Evolutionary conservation across 1,140 invertebrate genomes (phyloP).

Genomic region (Drosophila santomea): DNA sequence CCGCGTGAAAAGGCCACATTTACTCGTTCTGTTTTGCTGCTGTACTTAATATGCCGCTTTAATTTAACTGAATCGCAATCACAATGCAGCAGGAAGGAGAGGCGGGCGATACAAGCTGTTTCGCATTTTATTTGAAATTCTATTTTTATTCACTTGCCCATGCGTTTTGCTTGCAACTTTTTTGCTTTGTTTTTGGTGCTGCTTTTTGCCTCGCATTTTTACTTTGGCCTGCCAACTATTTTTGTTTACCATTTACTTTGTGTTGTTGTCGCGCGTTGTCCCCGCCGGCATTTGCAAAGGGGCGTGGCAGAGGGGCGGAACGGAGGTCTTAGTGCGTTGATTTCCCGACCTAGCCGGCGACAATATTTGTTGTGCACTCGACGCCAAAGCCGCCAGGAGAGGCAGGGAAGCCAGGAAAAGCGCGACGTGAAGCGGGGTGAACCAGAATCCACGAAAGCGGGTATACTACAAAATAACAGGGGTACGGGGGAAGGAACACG

Average conservation of each 20-base stretch:
- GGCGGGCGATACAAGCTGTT: conserved; percentile 57
- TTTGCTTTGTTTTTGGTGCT: conserved; percentile 34
- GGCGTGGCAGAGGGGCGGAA: neutral
- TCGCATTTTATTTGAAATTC: conserved; percentile 69
- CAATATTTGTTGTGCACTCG: conserved; percentile 82
- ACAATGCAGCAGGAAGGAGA: conserved; percentile 23
- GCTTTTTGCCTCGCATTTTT: conserved; percentile 63
- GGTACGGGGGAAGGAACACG: neutral
- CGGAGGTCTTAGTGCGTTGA: conserved; percentile 68
- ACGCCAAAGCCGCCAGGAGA: conserved; percentile 48
- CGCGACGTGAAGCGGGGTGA: conserved; percentile 4
- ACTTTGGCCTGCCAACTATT: conserved; percentile 78
- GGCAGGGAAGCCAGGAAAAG: conserved; percentile 2
- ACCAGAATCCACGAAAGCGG: conserved; percentile 36
- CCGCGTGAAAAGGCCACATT: neutral
- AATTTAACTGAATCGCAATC: conserved; percentile 57
- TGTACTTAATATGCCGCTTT: conserved; percentile 64
- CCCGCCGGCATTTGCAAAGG: conserved; percentile 23
- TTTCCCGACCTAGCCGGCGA: conserved; percentile 81
- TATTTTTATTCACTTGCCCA: conserved; percentile 75
- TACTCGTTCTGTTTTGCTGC: conserved; percentile 14
- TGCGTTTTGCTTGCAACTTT: conserved; percentile 46
- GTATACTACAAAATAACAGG: neutral
- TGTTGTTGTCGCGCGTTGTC: conserved; percentile 51
- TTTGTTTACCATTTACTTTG: conserved; percentile 83